A percentile compares a stretch with the other conserved stretches of the same genome.
Conservation (phyloP, 2,888 invertebrate genomes). For the Cacoxenus indagator region DNA sequence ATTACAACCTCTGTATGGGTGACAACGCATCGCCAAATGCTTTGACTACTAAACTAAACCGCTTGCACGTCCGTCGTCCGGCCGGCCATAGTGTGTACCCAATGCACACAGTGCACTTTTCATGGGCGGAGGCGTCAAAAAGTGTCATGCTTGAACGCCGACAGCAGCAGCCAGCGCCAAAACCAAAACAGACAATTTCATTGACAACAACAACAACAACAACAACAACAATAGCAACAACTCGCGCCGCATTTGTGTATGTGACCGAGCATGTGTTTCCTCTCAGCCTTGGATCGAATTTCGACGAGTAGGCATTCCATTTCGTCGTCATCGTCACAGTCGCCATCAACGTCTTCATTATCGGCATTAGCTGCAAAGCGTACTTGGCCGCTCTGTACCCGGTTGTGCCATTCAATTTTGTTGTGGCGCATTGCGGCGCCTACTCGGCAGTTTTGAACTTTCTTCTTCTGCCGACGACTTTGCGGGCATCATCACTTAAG, state of each 20-base stretch:
- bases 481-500: neutral
- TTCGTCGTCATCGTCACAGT: neutral
- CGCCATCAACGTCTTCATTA: neutral
- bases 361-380: conserved; percentile 1
- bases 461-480: neutral
- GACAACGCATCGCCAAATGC: too few species aligned
- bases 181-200: neutral
- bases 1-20: too few species aligned
- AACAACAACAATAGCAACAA: neutral
- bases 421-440: conserved; percentile 5
- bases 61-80: neutral
- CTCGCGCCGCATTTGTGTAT: too few species aligned
- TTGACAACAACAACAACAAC: conserved; percentile 3
- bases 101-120: too few species aligned
- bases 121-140: conserved; percentile 15
- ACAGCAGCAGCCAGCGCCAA: neutral
- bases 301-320: neutral
- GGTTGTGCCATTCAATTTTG: neutral
- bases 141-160: conserved; percentile 11
- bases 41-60: neutral
- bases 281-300: conserved; percentile 17
- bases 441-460: too few species aligned
- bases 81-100: neutral
- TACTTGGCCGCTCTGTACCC: neutral
- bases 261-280: conserved; percentile 16